A percentile compares a stretch with the other conserved stretches of the same genome.
These are phyloP conservation scores for Saccostrea echinata DNA, from an alignment of 1,140 invertebrate genomes.

Conservation along the genomic window DNA sequence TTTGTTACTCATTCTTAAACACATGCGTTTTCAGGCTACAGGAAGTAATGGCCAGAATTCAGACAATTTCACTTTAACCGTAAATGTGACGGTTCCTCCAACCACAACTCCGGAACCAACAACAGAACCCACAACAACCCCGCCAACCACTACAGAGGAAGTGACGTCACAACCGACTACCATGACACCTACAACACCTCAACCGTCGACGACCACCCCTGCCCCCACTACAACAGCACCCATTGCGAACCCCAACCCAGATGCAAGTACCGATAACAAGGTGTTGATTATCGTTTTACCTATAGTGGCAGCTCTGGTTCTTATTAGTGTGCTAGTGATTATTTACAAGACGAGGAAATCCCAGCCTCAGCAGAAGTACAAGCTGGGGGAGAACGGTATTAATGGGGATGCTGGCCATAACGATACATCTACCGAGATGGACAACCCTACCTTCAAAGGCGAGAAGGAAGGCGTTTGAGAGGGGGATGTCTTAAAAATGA, in stretches of 20 bases:
- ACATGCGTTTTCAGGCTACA: constrained; percentile 1
- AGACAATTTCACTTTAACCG: neutral
- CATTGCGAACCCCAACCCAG: neutral
- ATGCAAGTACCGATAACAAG: neutral
- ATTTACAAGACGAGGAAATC: neutral
- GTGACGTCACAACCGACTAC: too few species aligned
- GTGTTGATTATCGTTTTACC: neutral
- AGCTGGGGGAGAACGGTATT: neutral
- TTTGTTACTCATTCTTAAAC: neutral
- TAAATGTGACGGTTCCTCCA: neutral
- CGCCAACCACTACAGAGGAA: neutral
- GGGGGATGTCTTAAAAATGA: neutral
- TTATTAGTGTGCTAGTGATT: neutral
- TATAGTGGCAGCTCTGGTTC: neutral
- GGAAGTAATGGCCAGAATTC: neutral
- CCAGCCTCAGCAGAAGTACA: neutral
- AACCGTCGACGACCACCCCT: neutral
- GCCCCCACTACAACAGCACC: neutral
- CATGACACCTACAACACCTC: neutral
- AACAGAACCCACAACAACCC: neutral
- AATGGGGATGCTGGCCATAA: neutral
- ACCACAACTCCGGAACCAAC: neutral
- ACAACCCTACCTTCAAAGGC: neutral
- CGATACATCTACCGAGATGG: neutral
- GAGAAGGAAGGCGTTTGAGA: neutral